Evolutionary conservation across 2,797 vertebrate species (phyloP), one percentile per base, ranked within the genome.

Genomic region (Poecilia gillii): DNA sequence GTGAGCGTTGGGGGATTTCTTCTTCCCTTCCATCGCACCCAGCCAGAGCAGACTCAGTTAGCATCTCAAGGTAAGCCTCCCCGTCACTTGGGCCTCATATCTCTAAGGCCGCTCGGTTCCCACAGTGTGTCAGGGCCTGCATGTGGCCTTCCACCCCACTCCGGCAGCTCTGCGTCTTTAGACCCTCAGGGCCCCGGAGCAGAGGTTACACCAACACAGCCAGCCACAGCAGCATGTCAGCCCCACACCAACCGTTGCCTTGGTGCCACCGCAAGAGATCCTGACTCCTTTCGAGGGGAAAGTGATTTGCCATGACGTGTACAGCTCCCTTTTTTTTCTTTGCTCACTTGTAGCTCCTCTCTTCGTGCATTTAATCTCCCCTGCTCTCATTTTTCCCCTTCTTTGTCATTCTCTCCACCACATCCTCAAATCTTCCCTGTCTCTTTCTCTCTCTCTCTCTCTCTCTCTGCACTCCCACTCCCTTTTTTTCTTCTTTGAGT

Each of bases 131-230:
- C 88, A 80, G 66, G 86, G 85, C 82, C 90, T 72, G 87, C 85
- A 85, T 85, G 86, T 88, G 90, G 92, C 89, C 87, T 88, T 88
- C 89, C 88, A 90, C 90, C 84, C 86, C 64, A 59, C 87, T 91
- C 83, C 41, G 77, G 84, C 89, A 74, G 87, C 86, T 87, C 90
- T 47, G 87, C 78, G 74, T 92, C 92, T 92, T 93, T 90, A 90
- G 93, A 92, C 90, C 90, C 92, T 91, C 87, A 79, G 86, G 68
- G 92, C 91, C 91, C 89, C 77, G 75, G 94, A 95, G 93, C 93
- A 96, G 94, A 96, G 95, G 95, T 96, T 96, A 96, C 95, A 94
- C 94, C 94, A 95, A 96, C 95, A 95, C 85, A 93, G 89, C 86
- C 93, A 90, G 91, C 88, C 90, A 84, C 93, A 76, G 91, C 91